Conservation (phyloP, 2,797 vertebrate species). For the Huso huso region DNA sequence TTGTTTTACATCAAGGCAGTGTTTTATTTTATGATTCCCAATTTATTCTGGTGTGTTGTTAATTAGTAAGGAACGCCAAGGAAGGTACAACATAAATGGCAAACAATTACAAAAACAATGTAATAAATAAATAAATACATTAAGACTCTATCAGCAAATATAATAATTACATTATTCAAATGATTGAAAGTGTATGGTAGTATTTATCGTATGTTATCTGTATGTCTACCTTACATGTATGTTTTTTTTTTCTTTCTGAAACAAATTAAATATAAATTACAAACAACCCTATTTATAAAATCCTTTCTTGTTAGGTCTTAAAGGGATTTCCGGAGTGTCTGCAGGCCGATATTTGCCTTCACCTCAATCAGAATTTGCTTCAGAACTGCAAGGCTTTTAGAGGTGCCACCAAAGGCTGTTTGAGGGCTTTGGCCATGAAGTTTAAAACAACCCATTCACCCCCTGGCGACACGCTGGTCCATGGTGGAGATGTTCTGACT, state of each 20-base stretch:
- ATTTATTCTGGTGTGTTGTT: too few relatives aligned
- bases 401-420: constrained; percentile 93
- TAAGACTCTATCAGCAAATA: neutral
- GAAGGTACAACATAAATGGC: neutral
- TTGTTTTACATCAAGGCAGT: too few relatives aligned
- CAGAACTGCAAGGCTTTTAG: constrained; percentile 88
- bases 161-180: neutral
- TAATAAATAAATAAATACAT: neutral
- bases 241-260: neutral
- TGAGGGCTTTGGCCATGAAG: constrained; percentile 93
- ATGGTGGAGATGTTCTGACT: constrained; percentile 87
- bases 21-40: too few relatives aligned
- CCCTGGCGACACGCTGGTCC: constrained; percentile 93
- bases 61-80: neutral
- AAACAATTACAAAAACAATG: neutral
- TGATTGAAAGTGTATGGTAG: constrained; percentile 5
- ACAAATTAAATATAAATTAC: constrained; percentile 1
- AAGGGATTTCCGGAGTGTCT: constrained; percentile 98
- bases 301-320: constrained; percentile 71
- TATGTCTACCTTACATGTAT: neutral
- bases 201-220: neutral
- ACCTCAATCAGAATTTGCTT: constrained; percentile 87
- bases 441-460: constrained; percentile 94
- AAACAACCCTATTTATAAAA: too few relatives aligned
- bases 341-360: constrained; percentile 97